These are phyloP conservation scores for Cerastis leucographa DNA, from an alignment of 2,888 invertebrate genomes.

Conservation along the genomic window DNA sequence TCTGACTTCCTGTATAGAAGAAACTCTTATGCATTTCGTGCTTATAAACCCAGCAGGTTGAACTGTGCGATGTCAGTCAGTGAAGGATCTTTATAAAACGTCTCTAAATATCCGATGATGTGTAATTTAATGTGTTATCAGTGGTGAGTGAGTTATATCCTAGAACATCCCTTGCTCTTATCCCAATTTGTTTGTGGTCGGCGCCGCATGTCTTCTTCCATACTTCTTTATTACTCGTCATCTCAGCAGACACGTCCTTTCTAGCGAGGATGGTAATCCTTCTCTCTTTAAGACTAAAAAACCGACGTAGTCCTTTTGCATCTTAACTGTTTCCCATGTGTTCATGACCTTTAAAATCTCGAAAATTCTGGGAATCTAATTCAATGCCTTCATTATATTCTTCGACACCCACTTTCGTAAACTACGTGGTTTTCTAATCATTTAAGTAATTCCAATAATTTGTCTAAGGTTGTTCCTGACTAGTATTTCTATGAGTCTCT, in stretches of 20 bases:
- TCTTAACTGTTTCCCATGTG: neutral
- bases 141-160: neutral
- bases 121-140: neutral
- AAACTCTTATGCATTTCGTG: neutral
- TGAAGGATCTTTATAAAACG: neutral
- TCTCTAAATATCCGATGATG: neutral
- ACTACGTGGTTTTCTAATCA: neutral
- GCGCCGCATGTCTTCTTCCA: no score
- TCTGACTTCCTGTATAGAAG: neutral
- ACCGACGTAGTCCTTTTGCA: neutral
- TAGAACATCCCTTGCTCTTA: no score
- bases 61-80: neutral
- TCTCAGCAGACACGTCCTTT: no score
- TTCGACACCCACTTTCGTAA: neutral
- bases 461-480: slow-evolving; percentile 15
- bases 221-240: no score
- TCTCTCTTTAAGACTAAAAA: neutral
- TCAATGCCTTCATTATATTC: neutral
- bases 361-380: neutral
- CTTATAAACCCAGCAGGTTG: neutral
- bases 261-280: no score
- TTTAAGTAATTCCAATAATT: neutral
- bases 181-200: no score
- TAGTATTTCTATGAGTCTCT: slow-evolving; percentile 7
- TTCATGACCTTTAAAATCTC: neutral